A percentile compares a stretch with the other conserved stretches of the same genome.
Conservation (phyloP, 2,797 vertebrate genomes). For the Crenichthys baileyi region DNA sequence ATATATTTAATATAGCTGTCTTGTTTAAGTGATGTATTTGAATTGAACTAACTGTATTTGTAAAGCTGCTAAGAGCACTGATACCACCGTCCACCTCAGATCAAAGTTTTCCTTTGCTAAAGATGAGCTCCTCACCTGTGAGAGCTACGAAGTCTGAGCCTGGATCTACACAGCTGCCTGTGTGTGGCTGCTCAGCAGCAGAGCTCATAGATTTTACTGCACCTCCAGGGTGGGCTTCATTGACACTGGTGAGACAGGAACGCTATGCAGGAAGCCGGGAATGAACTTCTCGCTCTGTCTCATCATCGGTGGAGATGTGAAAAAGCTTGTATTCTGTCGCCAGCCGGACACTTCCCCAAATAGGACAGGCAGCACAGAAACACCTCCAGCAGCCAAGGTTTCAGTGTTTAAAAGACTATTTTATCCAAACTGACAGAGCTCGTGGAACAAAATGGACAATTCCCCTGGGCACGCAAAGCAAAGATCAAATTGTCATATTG, state of each 20-base stretch:
- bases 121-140: background rate
- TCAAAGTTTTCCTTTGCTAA: background rate
- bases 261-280: background rate
- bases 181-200: background rate
- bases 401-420: background rate
- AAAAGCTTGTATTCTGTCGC: background rate
- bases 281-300: background rate
- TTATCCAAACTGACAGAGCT: background rate
- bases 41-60: background rate
- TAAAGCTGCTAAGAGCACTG: background rate
- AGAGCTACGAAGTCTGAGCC: background rate
- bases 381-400: background rate
- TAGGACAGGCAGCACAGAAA: background rate
- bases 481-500: conserved; percentile 3
- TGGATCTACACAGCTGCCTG: background rate
- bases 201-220: background rate
- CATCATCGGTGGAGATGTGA: background rate
- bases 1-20: background rate
- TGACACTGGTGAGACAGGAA: background rate
- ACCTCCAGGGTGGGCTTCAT: background rate
- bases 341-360: background rate
- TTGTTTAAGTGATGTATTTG: background rate
- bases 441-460: background rate
- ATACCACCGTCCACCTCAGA: background rate
- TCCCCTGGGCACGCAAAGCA: background rate